Base-by-base conservation (phyloP, 2,888 invertebrate species). In the Platypus cylindrus region DNA sequence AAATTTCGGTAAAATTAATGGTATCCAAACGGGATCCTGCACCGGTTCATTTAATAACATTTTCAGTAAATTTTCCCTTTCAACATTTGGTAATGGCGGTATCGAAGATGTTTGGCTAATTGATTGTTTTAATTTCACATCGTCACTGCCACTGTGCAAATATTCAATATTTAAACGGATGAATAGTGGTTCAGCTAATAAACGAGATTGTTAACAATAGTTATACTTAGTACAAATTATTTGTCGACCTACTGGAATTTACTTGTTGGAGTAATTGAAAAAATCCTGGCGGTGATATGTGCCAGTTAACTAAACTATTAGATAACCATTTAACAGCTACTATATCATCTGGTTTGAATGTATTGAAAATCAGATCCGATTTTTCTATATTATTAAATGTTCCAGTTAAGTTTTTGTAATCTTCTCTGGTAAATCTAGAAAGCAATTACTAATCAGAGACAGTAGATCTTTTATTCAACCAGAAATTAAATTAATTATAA, bases 1-100 rank as follows among this genome's bases (percentile, higher is more conserved):
- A 17, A 41, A 41, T 30, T 41, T 41, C 5, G 41, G 41, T 13
- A 38, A 36, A 3, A 36, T 16, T 28, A 36, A 7, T 7, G 38
- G 38, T 12, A 41, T 5, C 35, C 34, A 34, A 5, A 36, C 13
- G 5, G 17, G 27, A 8, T 27, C 27, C 14, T 13, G 8, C 3
- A 24, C 15, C 9, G 33, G 27, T 9, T 15, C 15, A 16, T 33
- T 36, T 8, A 24, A 7, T 1, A 40, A 15, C 34, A 40, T 36
- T 3, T 29, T 15, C 5, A 41, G 26, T 7, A 41, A 13, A n/a
- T 16, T 17, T 11, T 32, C 17, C 17, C 38, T 23, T 3, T 30
- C 26, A 4, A n/a, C 5, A 11, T 38, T 26, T 2, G 38, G 30
- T n/a, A 41, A 17, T 1, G 36, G 35, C 5, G 36, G 40, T 17